Evolutionary conservation across 2,797 vertebrate species (phyloP), one percentile per base, ranked within the genome.

Genomic region (Platyrinchus mystaceus): DNA sequence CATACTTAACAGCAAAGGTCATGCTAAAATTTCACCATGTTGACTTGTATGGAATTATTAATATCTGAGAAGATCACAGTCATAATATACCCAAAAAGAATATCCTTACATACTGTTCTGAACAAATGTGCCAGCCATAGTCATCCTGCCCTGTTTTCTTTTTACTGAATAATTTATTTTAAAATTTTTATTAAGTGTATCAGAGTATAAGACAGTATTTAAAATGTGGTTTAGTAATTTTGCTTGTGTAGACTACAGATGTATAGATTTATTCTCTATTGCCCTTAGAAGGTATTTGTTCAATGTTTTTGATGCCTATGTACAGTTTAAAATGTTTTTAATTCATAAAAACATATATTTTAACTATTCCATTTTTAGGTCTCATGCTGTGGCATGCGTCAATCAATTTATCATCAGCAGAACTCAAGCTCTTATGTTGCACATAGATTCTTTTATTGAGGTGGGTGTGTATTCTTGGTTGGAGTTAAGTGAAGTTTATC

Each of bases 351-450:
- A 76, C 24, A 43, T 43, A 43, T 18, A 43, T 82, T 81, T 69
- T 84, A 78, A 78, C 43, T 85, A 32, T 78, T 82, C 62, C 56
- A 12, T 88, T 95, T 94, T 32, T 97, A 58, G 55, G 28, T 99
- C 99, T 97, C 99, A 99, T 94, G 99, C 99, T 96, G 99, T 99
- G 60, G 99, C 99, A 56, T 99, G 99, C 7, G 99, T 99, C 87
- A 99, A 99, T 98, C 99, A 99, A 88, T 99, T 99, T 94, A 99
- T 99, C 97, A 99, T 99, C 98, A 99, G 99, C 97, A 98, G 99
- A 97, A 99, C 99, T 94, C 99, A 99, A 97, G 99, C 99, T 77
- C 98, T 99, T 27, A 99, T 99, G 99, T 96, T 99, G 91, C 99
- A 99, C 97, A 99, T 99, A 74, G 99, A 99, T 97, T 98, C 98